These are phyloP conservation scores for Actenoides hombroni DNA, from an alignment of 2,113 vertebrate genomes.

Conservation along the genomic window DNA sequence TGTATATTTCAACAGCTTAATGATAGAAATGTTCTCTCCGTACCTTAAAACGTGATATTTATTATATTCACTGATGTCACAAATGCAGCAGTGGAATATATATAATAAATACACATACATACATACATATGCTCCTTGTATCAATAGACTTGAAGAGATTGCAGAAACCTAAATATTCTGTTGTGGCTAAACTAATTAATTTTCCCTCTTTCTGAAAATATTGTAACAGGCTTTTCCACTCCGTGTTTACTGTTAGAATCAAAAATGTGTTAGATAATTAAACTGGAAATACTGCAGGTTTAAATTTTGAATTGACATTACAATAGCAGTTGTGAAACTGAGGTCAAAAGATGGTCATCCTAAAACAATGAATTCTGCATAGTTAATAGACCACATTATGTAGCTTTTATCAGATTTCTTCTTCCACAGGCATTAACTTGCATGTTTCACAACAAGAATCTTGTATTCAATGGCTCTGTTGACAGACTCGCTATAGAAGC, in stretches of 20 bases:
- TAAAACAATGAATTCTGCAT: neutral
- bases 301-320: neutral
- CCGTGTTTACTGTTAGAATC: neutral
- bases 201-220: neutral
- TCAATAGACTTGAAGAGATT: neutral
- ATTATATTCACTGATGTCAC: neutral
- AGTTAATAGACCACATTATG: neutral
- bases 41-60: constrained; percentile 1
- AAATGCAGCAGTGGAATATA: neutral
- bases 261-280: neutral
- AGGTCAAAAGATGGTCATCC: neutral
- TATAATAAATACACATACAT: neutral
- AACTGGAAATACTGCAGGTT: neutral
- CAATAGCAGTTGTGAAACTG: neutral
- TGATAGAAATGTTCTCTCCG: neutral
- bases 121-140: neutral
- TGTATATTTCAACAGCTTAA: neutral
- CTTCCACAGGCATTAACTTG: neutral
- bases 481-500: neutral
- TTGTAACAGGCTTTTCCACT: neutral
- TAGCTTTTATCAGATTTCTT: neutral
- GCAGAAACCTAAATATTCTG: neutral
- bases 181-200: neutral
- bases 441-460: neutral
- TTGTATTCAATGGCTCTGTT: neutral